Percentiles rank a stretch among this genome's conserved stretches.
Conservation (phyloP, 2,797 vertebrate species). For the Platalea minor region DNA sequence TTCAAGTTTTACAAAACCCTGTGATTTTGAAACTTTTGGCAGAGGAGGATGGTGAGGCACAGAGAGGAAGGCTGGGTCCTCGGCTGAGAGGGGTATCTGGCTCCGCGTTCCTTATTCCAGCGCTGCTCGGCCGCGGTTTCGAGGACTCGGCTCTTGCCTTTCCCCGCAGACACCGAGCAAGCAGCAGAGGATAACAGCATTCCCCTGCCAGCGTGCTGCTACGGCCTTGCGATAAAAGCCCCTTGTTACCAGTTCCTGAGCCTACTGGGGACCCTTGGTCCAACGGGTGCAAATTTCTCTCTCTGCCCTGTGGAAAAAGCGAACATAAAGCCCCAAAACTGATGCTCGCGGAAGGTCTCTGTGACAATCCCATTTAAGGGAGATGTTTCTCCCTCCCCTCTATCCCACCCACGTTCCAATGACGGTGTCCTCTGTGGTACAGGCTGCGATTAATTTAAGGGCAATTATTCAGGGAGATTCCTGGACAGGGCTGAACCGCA, state of each 20-base stretch:
- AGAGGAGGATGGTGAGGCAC: not conserved
- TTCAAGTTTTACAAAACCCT: not conserved
- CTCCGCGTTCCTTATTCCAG: accelerated
- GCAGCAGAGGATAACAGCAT: not conserved
- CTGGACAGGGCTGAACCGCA: not conserved
- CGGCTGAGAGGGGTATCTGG: not conserved
- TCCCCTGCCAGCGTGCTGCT: not conserved
- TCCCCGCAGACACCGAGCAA: not conserved
- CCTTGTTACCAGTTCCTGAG: accelerated
- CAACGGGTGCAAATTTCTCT: not conserved
- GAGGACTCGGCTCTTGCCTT: not conserved
- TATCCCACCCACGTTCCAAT: not conserved
- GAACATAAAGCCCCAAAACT: accelerated
- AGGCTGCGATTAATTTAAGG: not conserved
- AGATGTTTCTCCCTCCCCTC: not conserved
- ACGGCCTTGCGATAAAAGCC: not conserved
- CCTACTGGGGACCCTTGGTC: not conserved
- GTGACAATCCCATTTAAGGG: not conserved
- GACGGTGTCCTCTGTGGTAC: not conserved
- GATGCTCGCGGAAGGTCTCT: not conserved
- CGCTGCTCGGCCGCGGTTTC: not conserved
- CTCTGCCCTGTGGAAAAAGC: not conserved
- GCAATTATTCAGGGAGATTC: not conserved
- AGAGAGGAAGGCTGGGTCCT: not conserved
- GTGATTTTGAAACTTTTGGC: not conserved